Base-by-base conservation (phyloP, 1,140 invertebrate genomes). In the Subanguina moxae region DNA sequence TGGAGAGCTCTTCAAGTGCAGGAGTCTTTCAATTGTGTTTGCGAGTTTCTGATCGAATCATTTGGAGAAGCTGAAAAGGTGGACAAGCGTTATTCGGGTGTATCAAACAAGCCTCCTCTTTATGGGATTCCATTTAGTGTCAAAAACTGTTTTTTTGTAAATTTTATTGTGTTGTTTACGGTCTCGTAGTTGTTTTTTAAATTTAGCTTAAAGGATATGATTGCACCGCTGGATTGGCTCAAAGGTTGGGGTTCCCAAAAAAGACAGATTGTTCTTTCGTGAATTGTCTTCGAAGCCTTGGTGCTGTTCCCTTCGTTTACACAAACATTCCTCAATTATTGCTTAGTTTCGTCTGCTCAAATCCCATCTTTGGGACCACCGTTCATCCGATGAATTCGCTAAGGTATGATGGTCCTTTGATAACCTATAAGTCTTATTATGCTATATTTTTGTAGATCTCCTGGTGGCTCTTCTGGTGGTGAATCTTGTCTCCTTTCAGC, bases 271-370 rank as follows among this genome's bases (percentile, higher is more conserved):
- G 84, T 7, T 73, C 73, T 9, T 23, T 84, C 52, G 82, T 86
- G 8, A 57, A 66, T 28, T 58, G 68, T 17, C 61, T 85, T 1
- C 30, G 52, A 23, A 58, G 67, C 38, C 68, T 76, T 23, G 84
- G 84, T 23, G 84, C 82, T 21, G 69, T 85, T 27, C 85, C 85
- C 1, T 85, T 85, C 73, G 82, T 81, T 32, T 78, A 83, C 68
- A 86, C 85, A 3, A 86, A 86, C 67, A 74, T 85, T 1, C 84
- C 85, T 8, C 85, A 86, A 67, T 72, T 71, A 15, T 63, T 83
- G 13, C 42, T 83, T 8, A 73, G 70, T 25, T 83, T 69, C 61
- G 73, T 73, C 15, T 80, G 78, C 64, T 76, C 78, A 1, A 82
- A 80, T 64, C 43, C 78, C 0, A 69, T 80, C 8, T 81, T 78